A percentile compares a stretch with the other conserved stretches of the same genome.
Conservation (phyloP, 2,113 vertebrate species). For the Periophthalmodon schlosseri region DNA sequence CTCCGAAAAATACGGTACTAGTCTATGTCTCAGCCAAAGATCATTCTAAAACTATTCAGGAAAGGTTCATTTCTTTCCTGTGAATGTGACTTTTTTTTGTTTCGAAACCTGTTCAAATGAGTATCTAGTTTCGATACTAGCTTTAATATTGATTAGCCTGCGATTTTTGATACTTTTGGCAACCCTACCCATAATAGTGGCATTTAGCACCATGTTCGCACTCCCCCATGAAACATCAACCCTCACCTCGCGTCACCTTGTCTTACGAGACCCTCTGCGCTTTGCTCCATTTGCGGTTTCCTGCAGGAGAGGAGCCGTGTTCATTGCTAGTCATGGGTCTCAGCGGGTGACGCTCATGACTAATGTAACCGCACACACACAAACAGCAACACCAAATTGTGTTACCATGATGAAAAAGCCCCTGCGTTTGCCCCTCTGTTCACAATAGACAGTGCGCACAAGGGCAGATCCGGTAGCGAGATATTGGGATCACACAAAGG, state of each 20-base stretch:
- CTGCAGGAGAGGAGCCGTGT: conserved; percentile 24
- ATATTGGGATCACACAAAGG: not conserved
- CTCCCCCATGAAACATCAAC: not conserved
- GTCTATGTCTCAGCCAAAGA: no score
- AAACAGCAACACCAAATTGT: conserved; percentile 17
- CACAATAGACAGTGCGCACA: conserved; percentile 4
- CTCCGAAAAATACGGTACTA: no score
- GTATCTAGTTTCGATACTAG: no score
- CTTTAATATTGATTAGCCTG: no score
- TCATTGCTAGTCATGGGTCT: conserved; percentile 53
- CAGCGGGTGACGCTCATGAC: conserved; percentile 47
- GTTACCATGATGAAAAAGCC: conserved; percentile 32
- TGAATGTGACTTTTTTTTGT: no score
- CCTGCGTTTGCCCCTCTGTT: conserved; percentile 21
- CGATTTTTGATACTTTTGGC: no score
- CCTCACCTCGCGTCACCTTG: conserved; percentile 12
- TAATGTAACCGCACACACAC: conserved; percentile 34
- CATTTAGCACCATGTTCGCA: not conserved
- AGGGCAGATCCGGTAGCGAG: not conserved
- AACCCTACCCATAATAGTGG: not conserved
- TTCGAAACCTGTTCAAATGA: no score
- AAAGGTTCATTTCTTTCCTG: no score
- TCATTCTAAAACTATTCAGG: no score
- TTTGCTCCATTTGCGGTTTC: conserved; percentile 8
- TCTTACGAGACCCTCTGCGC: not conserved